These are phyloP conservation scores for Eudemis profundana DNA, from an alignment of 2,888 invertebrate genomes.

Conservation along the genomic window DNA sequence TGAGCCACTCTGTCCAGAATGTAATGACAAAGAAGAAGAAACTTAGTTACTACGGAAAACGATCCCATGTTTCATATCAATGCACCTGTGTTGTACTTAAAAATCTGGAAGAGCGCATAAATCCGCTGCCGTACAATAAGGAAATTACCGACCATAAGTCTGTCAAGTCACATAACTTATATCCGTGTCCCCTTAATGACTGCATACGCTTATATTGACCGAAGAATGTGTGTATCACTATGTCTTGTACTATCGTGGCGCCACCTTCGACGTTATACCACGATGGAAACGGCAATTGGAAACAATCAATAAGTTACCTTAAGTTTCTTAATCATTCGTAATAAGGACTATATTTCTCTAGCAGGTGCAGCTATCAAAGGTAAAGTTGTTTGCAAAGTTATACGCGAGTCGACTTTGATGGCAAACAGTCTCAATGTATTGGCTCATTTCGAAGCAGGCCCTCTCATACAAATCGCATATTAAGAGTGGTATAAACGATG, in stretches of 20 bases:
- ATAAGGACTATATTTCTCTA: conserved; percentile 6
- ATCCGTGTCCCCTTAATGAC: conserved; percentile 38
- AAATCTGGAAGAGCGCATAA: conserved; percentile 19
- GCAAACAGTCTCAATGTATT: conserved; percentile 65
- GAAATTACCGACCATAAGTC: conserved; percentile 36
- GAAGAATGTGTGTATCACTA: conserved; percentile 56
- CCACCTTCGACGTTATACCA: conserved; percentile 63
- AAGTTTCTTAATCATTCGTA: neutral
- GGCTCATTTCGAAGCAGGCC: conserved; percentile 68
- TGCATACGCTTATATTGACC: conserved; percentile 17
- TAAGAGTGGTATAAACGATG: conserved; percentile 67
- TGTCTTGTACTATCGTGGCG: conserved; percentile 66
- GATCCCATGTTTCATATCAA: too few relatives aligned
- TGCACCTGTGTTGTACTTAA: too few relatives aligned
- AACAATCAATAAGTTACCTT: neutral
- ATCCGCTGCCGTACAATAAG: conserved; percentile 18
- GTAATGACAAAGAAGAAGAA: too few relatives aligned
- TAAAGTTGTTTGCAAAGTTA: conserved; percentile 51
- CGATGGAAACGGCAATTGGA: conserved; percentile 44
- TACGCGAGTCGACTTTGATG: conserved; percentile 69
- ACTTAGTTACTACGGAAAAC: too few relatives aligned
- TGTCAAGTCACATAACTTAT: conserved; percentile 37
- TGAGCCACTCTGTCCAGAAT: too few relatives aligned
- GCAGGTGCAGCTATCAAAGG: conserved; percentile 14
- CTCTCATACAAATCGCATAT: conserved; percentile 76